Percentiles rank a stretch among this genome's conserved stretches.
Conservation (phyloP, 2,113 vertebrate genomes). For the Tursiops truncatus region DNA sequence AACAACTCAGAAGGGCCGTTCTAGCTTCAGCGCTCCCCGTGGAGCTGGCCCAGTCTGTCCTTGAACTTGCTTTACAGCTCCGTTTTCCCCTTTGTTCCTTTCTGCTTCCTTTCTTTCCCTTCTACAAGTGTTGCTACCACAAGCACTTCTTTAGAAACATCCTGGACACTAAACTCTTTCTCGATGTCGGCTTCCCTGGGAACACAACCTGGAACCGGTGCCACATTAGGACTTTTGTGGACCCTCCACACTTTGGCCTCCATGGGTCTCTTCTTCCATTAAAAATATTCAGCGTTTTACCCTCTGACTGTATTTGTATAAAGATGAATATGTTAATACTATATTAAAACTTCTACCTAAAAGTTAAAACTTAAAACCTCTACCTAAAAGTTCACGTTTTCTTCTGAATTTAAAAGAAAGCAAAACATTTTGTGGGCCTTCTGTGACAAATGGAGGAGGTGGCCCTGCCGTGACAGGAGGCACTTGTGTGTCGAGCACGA, state of each 20-base stretch:
- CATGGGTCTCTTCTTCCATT: not conserved
- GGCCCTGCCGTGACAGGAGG: not conserved
- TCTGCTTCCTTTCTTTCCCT: not conserved
- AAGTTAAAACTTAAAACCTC: not conserved
- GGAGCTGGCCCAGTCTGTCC: not conserved
- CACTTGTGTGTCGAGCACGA: not conserved
- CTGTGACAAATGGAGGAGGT: not conserved
- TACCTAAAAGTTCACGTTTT: not conserved
- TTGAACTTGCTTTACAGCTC: not conserved
- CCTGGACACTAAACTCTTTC: not conserved
- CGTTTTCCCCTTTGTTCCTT: not conserved
- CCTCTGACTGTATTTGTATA: not conserved
- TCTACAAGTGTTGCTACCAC: not conserved
- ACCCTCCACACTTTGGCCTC: not conserved
- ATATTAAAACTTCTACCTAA: not conserved
- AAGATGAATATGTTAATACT: not conserved
- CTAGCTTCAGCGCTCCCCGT: not conserved
- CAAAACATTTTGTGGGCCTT: not conserved
- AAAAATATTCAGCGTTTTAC: not conserved
- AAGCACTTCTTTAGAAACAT: not conserved
- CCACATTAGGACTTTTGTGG: not conserved
- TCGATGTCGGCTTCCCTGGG: not conserved
- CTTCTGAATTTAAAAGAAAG: conserved; percentile 6
- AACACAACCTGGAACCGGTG: not conserved
- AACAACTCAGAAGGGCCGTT: not conserved